Conservation (phyloP, 2,888 invertebrate species). For the Acrobasis repandana region DNA sequence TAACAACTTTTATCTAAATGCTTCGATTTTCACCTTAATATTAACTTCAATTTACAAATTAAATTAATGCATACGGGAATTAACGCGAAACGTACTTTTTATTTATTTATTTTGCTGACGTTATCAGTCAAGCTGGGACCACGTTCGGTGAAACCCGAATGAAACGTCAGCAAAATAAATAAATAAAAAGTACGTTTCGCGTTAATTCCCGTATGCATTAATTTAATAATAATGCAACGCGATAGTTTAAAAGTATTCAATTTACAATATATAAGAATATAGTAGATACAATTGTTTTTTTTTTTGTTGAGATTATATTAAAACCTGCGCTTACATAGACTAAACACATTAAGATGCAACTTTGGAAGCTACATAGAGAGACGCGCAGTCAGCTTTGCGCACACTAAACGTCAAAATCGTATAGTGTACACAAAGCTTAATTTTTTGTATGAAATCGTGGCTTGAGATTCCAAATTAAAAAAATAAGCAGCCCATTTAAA, state of each 20-base stretch:
- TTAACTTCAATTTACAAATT: slow-evolving; percentile 66
- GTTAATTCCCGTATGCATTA: too few relatives aligned
- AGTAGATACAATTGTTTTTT: slow-evolving; percentile 60
- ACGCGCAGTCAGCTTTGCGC: slow-evolving; percentile 35
- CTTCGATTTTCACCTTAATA: slow-evolving; percentile 38
- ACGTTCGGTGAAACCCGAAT: too few relatives aligned
- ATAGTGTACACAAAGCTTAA: slow-evolving; percentile 21
- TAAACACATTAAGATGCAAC: slow-evolving; percentile 44
- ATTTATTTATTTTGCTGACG: too few relatives aligned
- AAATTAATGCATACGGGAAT: too few relatives aligned
- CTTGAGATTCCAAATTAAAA: slow-evolving; percentile 33
- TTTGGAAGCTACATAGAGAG: slow-evolving; percentile 43
- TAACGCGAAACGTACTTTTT: too few relatives aligned
- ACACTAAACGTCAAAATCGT: slow-evolving; percentile 22
- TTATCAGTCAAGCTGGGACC: too few relatives aligned
- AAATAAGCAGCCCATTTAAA: background rate
- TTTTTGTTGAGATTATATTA: slow-evolving; percentile 62
- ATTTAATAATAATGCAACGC: too few relatives aligned
- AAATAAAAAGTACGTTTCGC: too few relatives aligned
- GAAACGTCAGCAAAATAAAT: too few relatives aligned
- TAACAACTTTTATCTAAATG: slow-evolving; percentile 39
- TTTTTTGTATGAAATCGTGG: slow-evolving; percentile 39
- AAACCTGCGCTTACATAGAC: slow-evolving; percentile 46
- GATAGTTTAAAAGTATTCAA: too few relatives aligned
- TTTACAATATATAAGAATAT: slow-evolving; percentile 79